These are phyloP conservation scores for Lucilia cuprina DNA, from an alignment of 1,140 invertebrate species.

Conservation along the genomic window DNA sequence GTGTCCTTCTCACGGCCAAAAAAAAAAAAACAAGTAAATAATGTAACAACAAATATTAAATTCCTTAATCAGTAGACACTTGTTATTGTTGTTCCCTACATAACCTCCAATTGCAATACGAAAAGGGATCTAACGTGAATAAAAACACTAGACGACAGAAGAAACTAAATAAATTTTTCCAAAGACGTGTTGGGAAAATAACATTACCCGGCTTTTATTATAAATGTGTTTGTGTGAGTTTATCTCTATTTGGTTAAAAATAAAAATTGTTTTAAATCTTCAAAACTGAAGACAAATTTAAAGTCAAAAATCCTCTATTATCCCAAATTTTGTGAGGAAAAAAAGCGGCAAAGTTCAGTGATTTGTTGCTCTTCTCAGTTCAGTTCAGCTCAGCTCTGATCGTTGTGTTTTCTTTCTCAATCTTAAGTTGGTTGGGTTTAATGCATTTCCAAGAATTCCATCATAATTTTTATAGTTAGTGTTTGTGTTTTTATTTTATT, in stretches of 20 bases:
- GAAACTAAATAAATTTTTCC: not conserved
- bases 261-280: not conserved
- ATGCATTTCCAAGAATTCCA: constrained; percentile 29
- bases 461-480: constrained; percentile 15
- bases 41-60: not conserved
- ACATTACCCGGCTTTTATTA: not conserved
- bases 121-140: not conserved
- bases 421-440: not conserved
- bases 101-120: not conserved
- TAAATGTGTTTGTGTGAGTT: not conserved
- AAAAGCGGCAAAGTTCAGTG: not conserved
- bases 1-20: not conserved
- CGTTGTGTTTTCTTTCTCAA: not conserved
- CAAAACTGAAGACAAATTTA: not conserved
- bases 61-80: constrained; percentile 8
- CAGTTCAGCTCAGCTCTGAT: not conserved
- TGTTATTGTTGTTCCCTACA: not conserved
- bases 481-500: not conserved
- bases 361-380: not conserved
- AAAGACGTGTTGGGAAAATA: not conserved
- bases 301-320: constrained; percentile 14
- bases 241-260: not conserved
- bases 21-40: not conserved
- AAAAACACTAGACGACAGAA: not conserved
- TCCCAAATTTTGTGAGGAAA: not conserved